A percentile compares a stretch with the other conserved stretches of the same genome.
phyloP scores from a whole-genome alignment of 1,140 invertebrate genomes.

The Thrips palmi region DNA sequence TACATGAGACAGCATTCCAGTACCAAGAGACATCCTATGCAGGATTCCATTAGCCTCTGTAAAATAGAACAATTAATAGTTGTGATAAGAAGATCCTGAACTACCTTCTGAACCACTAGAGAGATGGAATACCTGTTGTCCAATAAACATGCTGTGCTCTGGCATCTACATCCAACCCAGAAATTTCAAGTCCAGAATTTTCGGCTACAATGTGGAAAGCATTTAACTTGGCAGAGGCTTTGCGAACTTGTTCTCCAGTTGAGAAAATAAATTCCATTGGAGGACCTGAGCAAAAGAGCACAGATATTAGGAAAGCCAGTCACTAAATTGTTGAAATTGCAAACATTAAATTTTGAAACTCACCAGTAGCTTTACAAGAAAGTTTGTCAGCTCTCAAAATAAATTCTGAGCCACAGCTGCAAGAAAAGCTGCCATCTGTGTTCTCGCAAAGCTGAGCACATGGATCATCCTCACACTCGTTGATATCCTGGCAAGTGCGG shows the following conservation, averaged over 20 bases:
- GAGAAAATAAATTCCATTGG: constrained; percentile 16
- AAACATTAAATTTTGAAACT: constrained; percentile 6
- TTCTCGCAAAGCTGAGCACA: constrained; percentile 79
- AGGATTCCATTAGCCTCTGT: too few relatives aligned
- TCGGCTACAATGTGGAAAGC: constrained; percentile 13
- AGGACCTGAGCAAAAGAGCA: constrained; percentile 13
- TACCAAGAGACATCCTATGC: constrained; percentile 68
- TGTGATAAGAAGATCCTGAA: constrained; percentile 36
- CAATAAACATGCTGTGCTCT: constrained; percentile 16
- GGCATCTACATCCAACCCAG: constrained; percentile 17
- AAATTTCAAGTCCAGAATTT: constrained; percentile 11
- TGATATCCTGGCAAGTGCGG: constrained; percentile 16
- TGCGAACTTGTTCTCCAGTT: constrained; percentile 14
- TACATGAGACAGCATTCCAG: too few relatives aligned
- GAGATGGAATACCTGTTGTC: constrained; percentile 50
- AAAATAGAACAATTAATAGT: too few relatives aligned
- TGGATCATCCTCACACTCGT: constrained; percentile 26
- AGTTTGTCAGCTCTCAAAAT: constrained; percentile 40
- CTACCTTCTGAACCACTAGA: constrained; percentile 32
- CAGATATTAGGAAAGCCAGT: constrained; percentile 6
- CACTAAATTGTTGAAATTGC: too few relatives aligned
- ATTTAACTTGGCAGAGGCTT: constrained; percentile 13
- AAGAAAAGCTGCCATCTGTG: constrained; percentile 57
- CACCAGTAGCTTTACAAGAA: constrained; percentile 42
- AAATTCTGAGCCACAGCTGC: constrained; percentile 66